phyloP scores from a whole-genome alignment of 2,113 vertebrate genomes.

The Arizona elegans region DNA sequence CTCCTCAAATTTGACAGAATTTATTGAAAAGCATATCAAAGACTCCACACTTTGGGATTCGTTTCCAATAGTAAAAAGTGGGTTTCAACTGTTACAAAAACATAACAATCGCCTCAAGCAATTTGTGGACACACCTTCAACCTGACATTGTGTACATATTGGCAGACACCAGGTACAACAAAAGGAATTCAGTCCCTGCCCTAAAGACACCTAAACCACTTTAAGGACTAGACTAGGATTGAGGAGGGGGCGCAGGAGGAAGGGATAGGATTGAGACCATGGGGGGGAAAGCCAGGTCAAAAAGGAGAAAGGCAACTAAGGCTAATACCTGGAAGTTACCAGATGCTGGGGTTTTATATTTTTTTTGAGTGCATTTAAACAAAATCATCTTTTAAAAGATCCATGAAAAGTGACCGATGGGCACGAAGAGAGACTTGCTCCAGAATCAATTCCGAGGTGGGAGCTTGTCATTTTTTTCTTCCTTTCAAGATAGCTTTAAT shows the following conservation, averaged over 20 bases:
- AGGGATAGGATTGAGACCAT: background rate
- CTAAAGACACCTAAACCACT: background rate
- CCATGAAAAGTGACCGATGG: background rate
- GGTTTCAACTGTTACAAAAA: background rate
- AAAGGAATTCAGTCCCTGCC: background rate
- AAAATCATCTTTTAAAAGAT: background rate
- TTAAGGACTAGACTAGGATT: background rate
- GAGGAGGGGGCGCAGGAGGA: background rate
- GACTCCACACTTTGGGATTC: background rate
- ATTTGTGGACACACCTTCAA: background rate
- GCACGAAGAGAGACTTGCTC: background rate
- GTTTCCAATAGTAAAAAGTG: background rate
- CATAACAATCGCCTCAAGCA: background rate
- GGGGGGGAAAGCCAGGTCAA: background rate
- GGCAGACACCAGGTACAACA: background rate
- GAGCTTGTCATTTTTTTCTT: constrained; percentile 17
- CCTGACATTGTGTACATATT: background rate
- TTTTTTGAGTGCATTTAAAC: background rate
- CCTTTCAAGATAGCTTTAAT: constrained; percentile 25
- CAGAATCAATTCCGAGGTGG: background rate
- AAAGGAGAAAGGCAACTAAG: background rate
- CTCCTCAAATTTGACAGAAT: background rate
- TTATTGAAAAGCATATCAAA: background rate
- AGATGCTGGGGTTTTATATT: background rate
- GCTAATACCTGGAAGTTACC: background rate